phyloP scores from a whole-genome alignment of 2,113 vertebrate species.

The Corythornis vintsioides region DNA sequence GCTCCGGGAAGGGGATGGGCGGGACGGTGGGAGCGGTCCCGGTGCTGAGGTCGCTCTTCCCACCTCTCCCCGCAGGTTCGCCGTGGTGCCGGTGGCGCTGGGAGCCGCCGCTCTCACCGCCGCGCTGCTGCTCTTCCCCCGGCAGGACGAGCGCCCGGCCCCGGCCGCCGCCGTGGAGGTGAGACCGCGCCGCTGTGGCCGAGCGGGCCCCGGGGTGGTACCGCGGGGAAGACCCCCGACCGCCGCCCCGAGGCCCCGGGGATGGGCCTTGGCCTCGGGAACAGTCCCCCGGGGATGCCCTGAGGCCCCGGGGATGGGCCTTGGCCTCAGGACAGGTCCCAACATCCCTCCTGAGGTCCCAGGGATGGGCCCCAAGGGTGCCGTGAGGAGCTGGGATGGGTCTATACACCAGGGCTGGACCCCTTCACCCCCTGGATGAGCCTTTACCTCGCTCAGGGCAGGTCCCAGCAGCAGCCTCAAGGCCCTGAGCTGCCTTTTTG shows the following conservation, averaged over 20 bases:
- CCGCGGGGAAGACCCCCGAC: background rate
- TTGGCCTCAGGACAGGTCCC: too few relatives aligned
- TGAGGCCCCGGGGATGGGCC: fast-evolving
- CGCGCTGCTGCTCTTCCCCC: conserved; percentile 39
- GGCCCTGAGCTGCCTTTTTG: fast-evolving
- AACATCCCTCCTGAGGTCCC: background rate
- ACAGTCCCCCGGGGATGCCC: background rate
- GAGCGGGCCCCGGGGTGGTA: background rate
- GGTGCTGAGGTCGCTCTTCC: background rate
- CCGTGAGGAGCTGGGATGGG: too few relatives aligned
- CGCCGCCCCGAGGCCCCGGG: background rate
- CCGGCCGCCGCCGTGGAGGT: background rate
- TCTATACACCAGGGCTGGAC: too few relatives aligned
- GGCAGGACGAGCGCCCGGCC: background rate
- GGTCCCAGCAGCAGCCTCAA: fast-evolving
- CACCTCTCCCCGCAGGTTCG: background rate
- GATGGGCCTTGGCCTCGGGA: background rate
- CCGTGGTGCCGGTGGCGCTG: background rate
- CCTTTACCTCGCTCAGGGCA: too few relatives aligned
- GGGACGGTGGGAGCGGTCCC: too few relatives aligned
- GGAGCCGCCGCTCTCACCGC: conserved; percentile 2
- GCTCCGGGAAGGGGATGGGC: background rate
- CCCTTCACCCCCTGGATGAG: background rate
- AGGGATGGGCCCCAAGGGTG: background rate
- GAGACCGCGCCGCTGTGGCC: background rate